Percentiles rank a stretch among this genome's conserved stretches.
Evolutionary conservation across 2,113 vertebrate species (phyloP).

Genomic region (Brachyhypopomus occidentalis): DNA sequence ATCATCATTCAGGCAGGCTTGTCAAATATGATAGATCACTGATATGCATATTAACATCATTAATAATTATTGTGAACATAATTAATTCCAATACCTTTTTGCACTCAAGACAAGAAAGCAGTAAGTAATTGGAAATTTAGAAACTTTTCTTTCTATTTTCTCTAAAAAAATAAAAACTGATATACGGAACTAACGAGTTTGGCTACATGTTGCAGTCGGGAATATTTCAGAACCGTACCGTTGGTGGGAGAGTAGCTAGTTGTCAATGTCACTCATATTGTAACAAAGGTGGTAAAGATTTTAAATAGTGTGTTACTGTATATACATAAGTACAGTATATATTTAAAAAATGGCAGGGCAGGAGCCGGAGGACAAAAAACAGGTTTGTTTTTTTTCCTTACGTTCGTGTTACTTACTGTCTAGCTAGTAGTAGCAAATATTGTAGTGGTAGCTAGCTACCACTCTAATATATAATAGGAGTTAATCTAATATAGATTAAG

Average conservation of each 20-base stretch:
- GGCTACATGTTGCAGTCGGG: constrained; percentile 10
- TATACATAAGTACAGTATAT: not conserved
- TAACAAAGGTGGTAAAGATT: not conserved
- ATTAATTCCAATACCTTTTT: not conserved
- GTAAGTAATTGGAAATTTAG: no score
- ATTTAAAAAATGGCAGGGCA: constrained; percentile 33
- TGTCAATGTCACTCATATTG: constrained; percentile 10
- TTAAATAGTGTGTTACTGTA: not conserved
- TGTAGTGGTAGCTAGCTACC: not conserved
- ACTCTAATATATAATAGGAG: no score
- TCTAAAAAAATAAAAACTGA: not conserved
- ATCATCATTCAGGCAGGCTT: not conserved
- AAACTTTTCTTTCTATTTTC: not conserved
- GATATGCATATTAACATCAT: not conserved
- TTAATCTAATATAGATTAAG: no score
- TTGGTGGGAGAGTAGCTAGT: not conserved
- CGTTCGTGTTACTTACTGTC: no score
- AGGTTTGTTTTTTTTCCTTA: constrained; percentile 9
- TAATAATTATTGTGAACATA: no score
- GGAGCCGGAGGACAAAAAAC: constrained; percentile 14
- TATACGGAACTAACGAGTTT: constrained; percentile 20
- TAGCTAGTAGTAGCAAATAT: no score
- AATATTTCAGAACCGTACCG: constrained; percentile 16
- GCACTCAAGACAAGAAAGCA: not conserved
- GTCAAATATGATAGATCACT: not conserved